Evolutionary conservation across 64 coral and sea anemone species (phyloP), one percentile per base, ranked within the genome.

Genomic region (Montipora cactus): DNA sequence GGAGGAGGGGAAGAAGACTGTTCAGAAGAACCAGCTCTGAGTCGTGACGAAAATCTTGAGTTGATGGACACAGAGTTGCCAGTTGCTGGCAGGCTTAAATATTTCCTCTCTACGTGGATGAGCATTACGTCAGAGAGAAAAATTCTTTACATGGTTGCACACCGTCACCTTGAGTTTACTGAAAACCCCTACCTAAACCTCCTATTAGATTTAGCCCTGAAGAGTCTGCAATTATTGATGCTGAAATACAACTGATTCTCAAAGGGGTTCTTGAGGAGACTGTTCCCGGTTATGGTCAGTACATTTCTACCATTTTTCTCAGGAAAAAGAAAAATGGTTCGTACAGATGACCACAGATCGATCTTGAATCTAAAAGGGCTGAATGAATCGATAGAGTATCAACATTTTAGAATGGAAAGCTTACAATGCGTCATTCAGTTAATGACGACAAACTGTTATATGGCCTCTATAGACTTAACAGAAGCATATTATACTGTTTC

Each of bases 301-400:
- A 52, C 80, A 67, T 74, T 70, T 52, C 45, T 90, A 47, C 79
- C 44, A 66, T 67, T 79, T 90, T 90, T 18, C 62, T 80, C 52
- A 52, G 71, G 13, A 74, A 59, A 12, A 89, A 89, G 73, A 74
- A 74, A 59, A 75, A 89, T 89, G 73, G 87, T 55, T 67, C 62
- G 55, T 83, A 69, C 52, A 49, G 77, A 53, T 55, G 58, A 50
- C 25, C 25, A 25, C 25, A 25, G 25, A 25, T 25, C 25, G 25
- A 91, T 91, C 80, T 58, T 91, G 61, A 91, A 91, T 82, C 79
- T 91, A 53, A 91, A 59, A 74, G 48, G 61, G 83, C 64, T 91
- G 78, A 91, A 91, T 82, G 79, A 44, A 67, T 67, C 67, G 9
- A 69, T 91, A 28, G 78, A 82, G 59, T 90, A 90, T 58, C 76